Percentiles rank a stretch among this genome's conserved stretches.
These are phyloP conservation scores for Elachura formosa DNA, from an alignment of 2,113 vertebrate genomes.

Conservation along the genomic window DNA sequence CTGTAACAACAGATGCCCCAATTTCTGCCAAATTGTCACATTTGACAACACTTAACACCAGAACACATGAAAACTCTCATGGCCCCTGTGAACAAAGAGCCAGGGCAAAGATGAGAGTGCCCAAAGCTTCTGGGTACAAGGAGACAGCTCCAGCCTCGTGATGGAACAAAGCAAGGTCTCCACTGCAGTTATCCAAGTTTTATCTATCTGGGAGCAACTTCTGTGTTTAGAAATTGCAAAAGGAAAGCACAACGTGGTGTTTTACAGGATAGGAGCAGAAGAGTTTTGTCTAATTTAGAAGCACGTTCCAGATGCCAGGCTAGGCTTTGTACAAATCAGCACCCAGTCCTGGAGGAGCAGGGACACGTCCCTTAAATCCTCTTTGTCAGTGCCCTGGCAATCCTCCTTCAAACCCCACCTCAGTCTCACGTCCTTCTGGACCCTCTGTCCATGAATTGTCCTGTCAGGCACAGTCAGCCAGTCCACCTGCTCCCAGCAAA, in stretches of 20 bases:
- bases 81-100: background rate
- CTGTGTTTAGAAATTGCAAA: background rate
- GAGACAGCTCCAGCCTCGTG: background rate
- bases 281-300: background rate
- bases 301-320: background rate
- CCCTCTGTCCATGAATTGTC: background rate
- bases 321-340: background rate
- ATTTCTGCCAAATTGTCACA: background rate
- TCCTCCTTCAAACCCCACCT: background rate
- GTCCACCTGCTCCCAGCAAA: background rate
- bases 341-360: background rate
- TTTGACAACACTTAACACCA: background rate
- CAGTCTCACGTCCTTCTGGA: background rate
- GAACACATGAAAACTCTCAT: background rate
- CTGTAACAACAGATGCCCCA: background rate
- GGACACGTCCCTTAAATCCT: background rate
- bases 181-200: background rate
- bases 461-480: background rate
- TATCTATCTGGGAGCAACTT: background rate
- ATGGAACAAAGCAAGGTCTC: background rate
- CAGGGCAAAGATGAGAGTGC: background rate
- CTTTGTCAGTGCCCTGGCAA: background rate
- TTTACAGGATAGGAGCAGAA: background rate
- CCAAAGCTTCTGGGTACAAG: background rate
- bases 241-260: rapidly evolving